Base-by-base conservation (phyloP, 2,888 invertebrate genomes). In the Macaria notata region DNA sequence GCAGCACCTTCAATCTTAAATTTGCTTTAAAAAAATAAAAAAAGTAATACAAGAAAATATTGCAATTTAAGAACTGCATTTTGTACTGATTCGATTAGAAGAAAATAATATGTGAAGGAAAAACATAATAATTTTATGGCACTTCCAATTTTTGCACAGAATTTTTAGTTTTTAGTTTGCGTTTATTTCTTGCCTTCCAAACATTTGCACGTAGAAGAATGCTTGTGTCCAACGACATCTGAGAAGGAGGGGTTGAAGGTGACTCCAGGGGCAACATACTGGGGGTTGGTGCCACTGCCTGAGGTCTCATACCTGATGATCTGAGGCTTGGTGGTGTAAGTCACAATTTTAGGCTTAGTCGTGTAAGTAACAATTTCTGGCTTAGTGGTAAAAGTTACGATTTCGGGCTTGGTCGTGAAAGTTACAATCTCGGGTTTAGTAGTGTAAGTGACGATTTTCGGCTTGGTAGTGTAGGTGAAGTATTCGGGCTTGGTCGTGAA, bases 201-300 rank as follows among this genome's bases (percentile, higher is more conserved):
- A 54, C 92, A 92, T 54, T 92, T 88, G 78, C 92, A 92, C 5
- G 81, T 72, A 0, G 79, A 77, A 5, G 78, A 79, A 54, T 90
- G 91, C 2, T 72, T 73, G 51, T 91, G 90, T 0, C 83, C 83
- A 0, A 85, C 76, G 0, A 85, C 54, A 6, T 83, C 84, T 0
- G 83, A 66, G 42, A 90, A 88, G 0, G 78, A 76, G 0, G 88
- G 88, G 59, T 83, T 87, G 46, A 78, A 83, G 0, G 84, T 76
- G 0, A 82, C 79, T 0, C 79, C 81, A 0, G 90, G 88, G 0
- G 84, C 83, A 0, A 83, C 84, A n/a, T 86, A 84, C 33, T 87
- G 88, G 0, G 87, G 88, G 60, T 85, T 87, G 0, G 79, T 83
- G 0, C 82, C 84, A 41, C 84, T 88, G 0, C 89, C 91, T 0